Evolutionary conservation across 2,888 invertebrate species (phyloP).

Genomic region (Bugulina stolonifera): DNA sequence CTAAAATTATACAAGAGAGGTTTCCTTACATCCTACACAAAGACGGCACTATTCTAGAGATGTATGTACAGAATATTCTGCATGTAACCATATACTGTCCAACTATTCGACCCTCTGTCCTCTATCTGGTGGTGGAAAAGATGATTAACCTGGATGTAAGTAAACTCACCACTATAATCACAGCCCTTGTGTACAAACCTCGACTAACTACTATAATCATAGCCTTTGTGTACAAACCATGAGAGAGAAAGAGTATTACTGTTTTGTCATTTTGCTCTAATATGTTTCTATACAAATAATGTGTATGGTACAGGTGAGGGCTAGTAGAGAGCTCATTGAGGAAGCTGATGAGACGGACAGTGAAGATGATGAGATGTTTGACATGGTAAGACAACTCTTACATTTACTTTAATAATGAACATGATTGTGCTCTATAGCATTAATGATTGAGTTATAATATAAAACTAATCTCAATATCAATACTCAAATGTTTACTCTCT

Average conservation of each 20-base stretch:
- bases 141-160: slow-evolving; percentile 55
- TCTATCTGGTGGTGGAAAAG: slow-evolving; percentile 72
- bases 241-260: too few relatives aligned
- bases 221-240: too few relatives aligned
- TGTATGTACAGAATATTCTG: slow-evolving; percentile 72
- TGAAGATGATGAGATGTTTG: slow-evolving; percentile 34
- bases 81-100: slow-evolving; percentile 72
- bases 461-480: too few relatives aligned
- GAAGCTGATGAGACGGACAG: slow-evolving; percentile 48
- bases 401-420: too few relatives aligned
- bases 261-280: too few relatives aligned
- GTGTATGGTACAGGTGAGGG: slow-evolving; percentile 59
- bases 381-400: slow-evolving; percentile 37
- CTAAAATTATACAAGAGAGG: slow-evolving; percentile 61
- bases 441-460: too few relatives aligned
- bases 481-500: too few relatives aligned
- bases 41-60: slow-evolving; percentile 64
- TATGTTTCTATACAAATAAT: too few relatives aligned
- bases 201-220: too few relatives aligned
- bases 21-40: slow-evolving; percentile 73
- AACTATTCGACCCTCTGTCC: slow-evolving; percentile 63
- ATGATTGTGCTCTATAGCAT: too few relatives aligned
- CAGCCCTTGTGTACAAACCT: too few relatives aligned
- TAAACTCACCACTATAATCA: too few relatives aligned
- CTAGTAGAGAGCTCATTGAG: slow-evolving; percentile 59